Evolutionary conservation across 2,797 vertebrate species (phyloP), one percentile per base, ranked within the genome.

Genomic region (Ctenopoma kingsleyae): DNA sequence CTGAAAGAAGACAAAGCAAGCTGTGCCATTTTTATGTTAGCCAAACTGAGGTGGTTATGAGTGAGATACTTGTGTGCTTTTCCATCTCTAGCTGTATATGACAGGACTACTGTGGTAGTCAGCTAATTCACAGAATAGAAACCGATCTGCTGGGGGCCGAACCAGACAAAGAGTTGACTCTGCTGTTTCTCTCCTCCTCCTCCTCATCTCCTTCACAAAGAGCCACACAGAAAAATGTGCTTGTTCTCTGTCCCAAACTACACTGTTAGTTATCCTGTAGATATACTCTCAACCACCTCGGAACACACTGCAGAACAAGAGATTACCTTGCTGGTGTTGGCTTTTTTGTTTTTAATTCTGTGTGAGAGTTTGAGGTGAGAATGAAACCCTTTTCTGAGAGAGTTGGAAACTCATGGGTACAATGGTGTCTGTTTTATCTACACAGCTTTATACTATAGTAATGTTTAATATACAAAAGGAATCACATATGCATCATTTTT

Each of bases 201-300:
- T 63, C 38, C 38, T 78, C 56, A 60, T 67, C 30, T 43, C 40
- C n/a, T 58, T 70, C 50, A 71, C 41, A 57, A 10, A 67, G 49
- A 36, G 40, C 8, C 38, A 65, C 55, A 47, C 25, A 82, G 59
- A 86, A 87, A 81, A 66, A 81, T 35, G 8, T 47, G 43, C 44
- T 80, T 87, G 73, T 82, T 86, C 72, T 76, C 30, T 36, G 25
- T 77, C 38, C 41, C 53, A 74, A 44, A n/a, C 36, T 32, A 68
- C 49, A 54, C 54, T 55, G 67, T 70, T n/a, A 61, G 17, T 60
- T 44, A 32, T 8, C 12, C 11, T 36, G 35, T 16, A 59, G 12
- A 78, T 36, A 74, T 22, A 72, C 58, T 30, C 23, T 46, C 38
- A 66, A 30, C 25, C 35, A 22, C 51, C 20, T 49, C 57, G 30